Percentiles rank a stretch among this genome's conserved stretches.
Evolutionary conservation across 2,797 vertebrate species (phyloP).

Genomic region (Momotus momota): DNA sequence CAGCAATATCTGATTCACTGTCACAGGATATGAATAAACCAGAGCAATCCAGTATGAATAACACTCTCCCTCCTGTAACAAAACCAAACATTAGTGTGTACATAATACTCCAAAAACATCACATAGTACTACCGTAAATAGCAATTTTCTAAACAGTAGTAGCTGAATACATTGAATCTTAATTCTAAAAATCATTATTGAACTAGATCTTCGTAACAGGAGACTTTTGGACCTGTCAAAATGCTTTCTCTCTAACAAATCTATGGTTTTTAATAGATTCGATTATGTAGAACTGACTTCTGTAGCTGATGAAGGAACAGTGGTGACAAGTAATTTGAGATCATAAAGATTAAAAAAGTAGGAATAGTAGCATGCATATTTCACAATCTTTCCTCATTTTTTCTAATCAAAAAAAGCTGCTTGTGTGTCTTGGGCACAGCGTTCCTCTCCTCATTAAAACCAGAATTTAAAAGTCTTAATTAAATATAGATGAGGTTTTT

Average conservation of each 20-base stretch:
- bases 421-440: not conserved
- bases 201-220: not conserved
- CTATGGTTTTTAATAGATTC: not conserved
- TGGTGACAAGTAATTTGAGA: not conserved
- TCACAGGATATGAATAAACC: conserved; percentile 70
- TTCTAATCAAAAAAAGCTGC: conserved; percentile 9
- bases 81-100: conserved; percentile 14
- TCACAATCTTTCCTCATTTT: conserved; percentile 35
- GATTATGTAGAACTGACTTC: not conserved
- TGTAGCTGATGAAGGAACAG: conserved; percentile 21
- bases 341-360: conserved; percentile 11
- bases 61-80: not conserved
- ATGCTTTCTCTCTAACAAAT: not conserved
- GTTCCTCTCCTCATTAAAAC: not conserved
- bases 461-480: conserved; percentile 40
- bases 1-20: conserved; percentile 69
- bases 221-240: not conserved
- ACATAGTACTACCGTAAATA: not conserved
- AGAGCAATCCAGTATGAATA: conserved; percentile 48
- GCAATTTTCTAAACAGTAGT: not conserved
- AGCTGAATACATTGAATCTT: not conserved
- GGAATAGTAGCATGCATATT: not conserved
- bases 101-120: conserved; percentile 1
- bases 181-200: not conserved
- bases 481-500: conserved; percentile 43